phyloP scores from a whole-genome alignment of 2,113 vertebrate species.

The Bungarus multicinctus region DNA sequence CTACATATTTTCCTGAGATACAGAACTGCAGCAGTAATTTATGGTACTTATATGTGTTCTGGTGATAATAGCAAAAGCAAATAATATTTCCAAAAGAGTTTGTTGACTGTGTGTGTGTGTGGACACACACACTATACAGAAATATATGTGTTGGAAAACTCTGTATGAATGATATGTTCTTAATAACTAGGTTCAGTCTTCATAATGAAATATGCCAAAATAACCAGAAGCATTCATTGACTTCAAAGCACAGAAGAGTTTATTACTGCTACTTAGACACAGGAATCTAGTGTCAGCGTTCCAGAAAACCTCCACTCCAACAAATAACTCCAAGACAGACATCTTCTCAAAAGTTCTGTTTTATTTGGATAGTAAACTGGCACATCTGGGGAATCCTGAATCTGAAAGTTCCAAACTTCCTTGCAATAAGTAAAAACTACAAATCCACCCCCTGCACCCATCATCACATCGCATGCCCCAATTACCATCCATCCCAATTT shows the following conservation, averaged over 20 bases:
- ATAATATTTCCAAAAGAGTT: conserved; percentile 34
- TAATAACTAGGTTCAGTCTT: background rate
- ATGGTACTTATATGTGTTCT: conserved; percentile 37
- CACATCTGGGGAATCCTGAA: no score
- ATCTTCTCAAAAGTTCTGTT: no score
- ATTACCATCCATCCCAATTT: no score
- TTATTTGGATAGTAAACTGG: no score
- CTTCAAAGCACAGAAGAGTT: background rate
- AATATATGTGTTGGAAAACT: background rate
- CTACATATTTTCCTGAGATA: conserved; percentile 48
- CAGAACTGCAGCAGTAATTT: conserved; percentile 54
- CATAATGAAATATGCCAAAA: background rate
- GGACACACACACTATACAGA: background rate
- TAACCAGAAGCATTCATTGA: background rate
- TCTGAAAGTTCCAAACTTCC: no score
- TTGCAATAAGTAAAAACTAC: no score
- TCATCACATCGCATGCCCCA: no score
- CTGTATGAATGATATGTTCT: background rate
- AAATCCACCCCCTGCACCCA: no score
- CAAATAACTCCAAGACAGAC: no score
- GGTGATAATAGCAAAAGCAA: conserved; percentile 49
- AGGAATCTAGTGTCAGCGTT: background rate
- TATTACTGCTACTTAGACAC: background rate
- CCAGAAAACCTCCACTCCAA: no score
- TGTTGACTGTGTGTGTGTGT: conserved; percentile 14